Percentiles rank a stretch among this genome's conserved stretches.
phyloP scores from a whole-genome alignment of 1,140 invertebrate genomes.

The Pissodes strobi region DNA sequence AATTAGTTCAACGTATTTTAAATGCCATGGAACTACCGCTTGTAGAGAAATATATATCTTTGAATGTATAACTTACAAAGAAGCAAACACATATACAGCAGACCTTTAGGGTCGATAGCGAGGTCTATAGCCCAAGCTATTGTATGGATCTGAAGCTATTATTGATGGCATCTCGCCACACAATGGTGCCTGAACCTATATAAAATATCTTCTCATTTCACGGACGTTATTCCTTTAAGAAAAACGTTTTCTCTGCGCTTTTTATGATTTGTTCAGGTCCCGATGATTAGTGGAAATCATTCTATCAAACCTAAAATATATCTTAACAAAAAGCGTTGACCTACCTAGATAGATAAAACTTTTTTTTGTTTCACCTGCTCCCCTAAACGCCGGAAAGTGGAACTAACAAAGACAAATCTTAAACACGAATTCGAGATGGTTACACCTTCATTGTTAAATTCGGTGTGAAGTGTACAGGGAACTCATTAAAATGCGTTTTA shows the following conservation, averaged over 20 bases:
- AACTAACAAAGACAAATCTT: constrained; percentile 3
- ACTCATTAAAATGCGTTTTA: constrained; percentile 14
- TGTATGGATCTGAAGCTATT: background rate
- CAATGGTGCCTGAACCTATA: background rate
- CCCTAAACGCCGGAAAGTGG: background rate
- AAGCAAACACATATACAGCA: too few relatives aligned
- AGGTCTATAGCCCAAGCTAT: too few relatives aligned
- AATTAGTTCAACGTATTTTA: too few relatives aligned
- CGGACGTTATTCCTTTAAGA: constrained; percentile 5
- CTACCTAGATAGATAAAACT: background rate
- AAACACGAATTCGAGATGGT: background rate
- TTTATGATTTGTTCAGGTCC: constrained; percentile 19
- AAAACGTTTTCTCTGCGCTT: constrained; percentile 9
- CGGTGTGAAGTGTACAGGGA: constrained; percentile 8
- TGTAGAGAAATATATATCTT: too few relatives aligned
- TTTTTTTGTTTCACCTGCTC: background rate
- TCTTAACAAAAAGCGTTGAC: too few relatives aligned
- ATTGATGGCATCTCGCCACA: constrained; percentile 12
- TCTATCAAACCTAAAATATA: background rate
- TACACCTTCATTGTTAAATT: constrained; percentile 9
- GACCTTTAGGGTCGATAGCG: too few relatives aligned
- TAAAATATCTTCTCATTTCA: constrained; percentile 15
- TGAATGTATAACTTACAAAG: too few relatives aligned
- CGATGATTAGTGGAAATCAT: constrained; percentile 13
- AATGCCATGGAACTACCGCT: too few relatives aligned